Evolutionary conservation across 2,113 vertebrate species (phyloP), one percentile per base, ranked within the genome.

Genomic region (Eretmochelys imbricata): DNA sequence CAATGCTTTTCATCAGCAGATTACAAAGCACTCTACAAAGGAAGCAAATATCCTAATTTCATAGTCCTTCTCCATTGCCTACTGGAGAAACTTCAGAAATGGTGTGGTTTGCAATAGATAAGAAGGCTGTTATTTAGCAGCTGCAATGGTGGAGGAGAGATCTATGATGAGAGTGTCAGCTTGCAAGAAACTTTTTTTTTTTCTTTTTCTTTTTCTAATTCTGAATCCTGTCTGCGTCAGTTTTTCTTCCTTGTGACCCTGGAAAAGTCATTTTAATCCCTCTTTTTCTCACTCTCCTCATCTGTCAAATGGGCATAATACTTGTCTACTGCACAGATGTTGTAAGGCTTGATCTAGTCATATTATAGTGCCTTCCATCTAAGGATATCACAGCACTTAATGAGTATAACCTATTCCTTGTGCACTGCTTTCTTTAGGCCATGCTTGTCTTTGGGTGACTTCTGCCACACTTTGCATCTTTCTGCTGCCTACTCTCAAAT

Each of bases 401-500:
- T 31, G 29, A 31, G 29, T 54, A 54, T 54, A 62, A 69, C 14
- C n/a, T 31, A 62, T 35, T 35, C 29, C 35, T 35, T 38, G 25
- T 50, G 13, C 27, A 5, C 8, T 38, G 50, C 8, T 53, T n/a
- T 54, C 27, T 4, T 0, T 48, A 4, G 7, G 38, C 14, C 29
- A 1, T 4, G 5, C n/a, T 79, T 31, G 0, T 81, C 87, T 35
- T 83, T 93, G 92, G 91, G 83, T 85, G 46, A 94, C 35, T 93
- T 82, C 46, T 85, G 91, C 87, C 76, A 59, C 19, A 0, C 53
- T 50, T 16, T 10, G 72, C 88, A 79, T n/a, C n/a, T 50, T 57
- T 13, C 0, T 2, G 12, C 1, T 12, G 35, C n/a, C 80, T 42
- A 53, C 57, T 14, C 93, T 82, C 2, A 5, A 78, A 11, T 0